Conservation (phyloP, 2,797 vertebrate genomes). For the Chelon auratus region DNA sequence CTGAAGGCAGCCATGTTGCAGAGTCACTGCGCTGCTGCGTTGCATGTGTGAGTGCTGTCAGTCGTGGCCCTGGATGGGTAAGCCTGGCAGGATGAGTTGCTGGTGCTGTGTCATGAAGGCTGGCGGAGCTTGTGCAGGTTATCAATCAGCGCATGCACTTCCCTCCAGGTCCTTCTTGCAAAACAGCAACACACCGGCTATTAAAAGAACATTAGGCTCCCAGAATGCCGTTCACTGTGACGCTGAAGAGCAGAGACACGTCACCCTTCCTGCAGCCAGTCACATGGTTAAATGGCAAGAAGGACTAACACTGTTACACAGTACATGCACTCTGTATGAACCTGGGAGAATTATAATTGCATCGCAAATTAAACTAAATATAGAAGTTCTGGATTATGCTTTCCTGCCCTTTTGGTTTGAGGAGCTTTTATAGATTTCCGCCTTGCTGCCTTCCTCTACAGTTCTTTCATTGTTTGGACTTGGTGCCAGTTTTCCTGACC, state of each 20-base stretch:
- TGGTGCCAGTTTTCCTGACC: too few relatives aligned
- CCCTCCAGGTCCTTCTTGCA: conserved; percentile 34
- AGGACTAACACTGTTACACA: not conserved
- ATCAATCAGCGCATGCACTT: conserved; percentile 71
- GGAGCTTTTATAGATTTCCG: not conserved
- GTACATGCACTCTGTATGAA: not conserved
- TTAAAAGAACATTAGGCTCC: conserved; percentile 81
- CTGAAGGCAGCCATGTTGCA: conserved; percentile 34
- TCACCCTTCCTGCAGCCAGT: conserved; percentile 4
- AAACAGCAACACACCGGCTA: conserved; percentile 68
- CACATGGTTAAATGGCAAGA: conserved; percentile 13
- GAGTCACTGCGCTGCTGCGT: conserved; percentile 60
- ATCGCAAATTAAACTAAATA: too few relatives aligned
- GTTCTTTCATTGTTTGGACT: too few relatives aligned
- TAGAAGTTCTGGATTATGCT: not conserved
- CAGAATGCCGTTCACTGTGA: conserved; percentile 67
- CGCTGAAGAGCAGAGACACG: conserved; percentile 14
- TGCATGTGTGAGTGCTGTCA: conserved; percentile 42
- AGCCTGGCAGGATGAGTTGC: conserved; percentile 65
- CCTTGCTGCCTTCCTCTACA: too few relatives aligned
- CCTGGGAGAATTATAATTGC: not conserved
- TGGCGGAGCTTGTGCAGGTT: conserved; percentile 56
- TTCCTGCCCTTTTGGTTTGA: not conserved
- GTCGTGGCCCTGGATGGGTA: conserved; percentile 40
- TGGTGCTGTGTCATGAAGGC: conserved; percentile 69